These are phyloP conservation scores for Urocolius indicus DNA, from an alignment of 2,113 vertebrate genomes.

Conservation along the genomic window DNA sequence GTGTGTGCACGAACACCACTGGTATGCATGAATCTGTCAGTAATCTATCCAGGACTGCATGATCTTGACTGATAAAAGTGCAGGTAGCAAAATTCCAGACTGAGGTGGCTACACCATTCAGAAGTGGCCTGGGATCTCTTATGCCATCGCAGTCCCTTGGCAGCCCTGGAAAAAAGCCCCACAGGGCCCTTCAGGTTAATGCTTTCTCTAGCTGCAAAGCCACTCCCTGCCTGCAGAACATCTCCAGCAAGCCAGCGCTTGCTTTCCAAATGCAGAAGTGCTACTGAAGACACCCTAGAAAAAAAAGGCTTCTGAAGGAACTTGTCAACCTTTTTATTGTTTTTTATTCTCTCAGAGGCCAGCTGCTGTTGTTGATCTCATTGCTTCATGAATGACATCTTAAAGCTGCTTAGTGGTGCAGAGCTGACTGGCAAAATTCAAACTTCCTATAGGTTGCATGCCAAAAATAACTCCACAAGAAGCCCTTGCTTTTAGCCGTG, in stretches of 20 bases:
- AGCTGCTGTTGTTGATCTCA: background rate
- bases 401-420: background rate
- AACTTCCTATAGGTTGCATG: background rate
- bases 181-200: background rate
- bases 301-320: background rate
- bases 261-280: background rate
- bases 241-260: background rate
- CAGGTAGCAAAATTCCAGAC: background rate
- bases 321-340: background rate
- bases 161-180: background rate
- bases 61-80: background rate
- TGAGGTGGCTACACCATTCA: background rate
- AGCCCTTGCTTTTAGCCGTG: background rate
- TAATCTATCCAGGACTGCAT: background rate
- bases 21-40: fast-evolving
- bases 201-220: background rate
- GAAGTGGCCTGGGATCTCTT: background rate
- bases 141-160: fast-evolving
- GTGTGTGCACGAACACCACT: fast-evolving
- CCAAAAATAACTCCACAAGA: background rate
- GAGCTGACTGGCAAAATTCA: background rate
- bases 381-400: background rate
- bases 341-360: background rate
- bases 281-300: background rate
- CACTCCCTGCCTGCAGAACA: background rate